Conservation (phyloP, 2,888 invertebrate genomes). For the Cylindroiulus punctatus region DNA sequence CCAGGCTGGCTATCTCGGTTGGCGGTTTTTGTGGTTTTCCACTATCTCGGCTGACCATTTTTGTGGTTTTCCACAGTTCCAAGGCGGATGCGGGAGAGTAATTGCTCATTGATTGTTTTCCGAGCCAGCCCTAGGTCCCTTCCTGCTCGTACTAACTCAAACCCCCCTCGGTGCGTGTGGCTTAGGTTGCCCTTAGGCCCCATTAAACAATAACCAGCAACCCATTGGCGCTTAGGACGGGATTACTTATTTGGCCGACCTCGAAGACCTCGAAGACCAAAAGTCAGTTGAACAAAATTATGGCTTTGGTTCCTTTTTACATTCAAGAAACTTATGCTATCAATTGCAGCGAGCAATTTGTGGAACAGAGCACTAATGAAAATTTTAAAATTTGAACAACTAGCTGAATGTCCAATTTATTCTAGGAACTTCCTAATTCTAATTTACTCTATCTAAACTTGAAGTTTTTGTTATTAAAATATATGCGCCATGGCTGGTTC, state of each 20-base stretch:
- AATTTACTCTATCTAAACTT: too few species aligned
- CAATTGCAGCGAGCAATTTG: background rate
- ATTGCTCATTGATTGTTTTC: background rate
- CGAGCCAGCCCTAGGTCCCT: background rate
- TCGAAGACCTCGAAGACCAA: background rate
- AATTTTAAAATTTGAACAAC: too few species aligned
- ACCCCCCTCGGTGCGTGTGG: background rate
- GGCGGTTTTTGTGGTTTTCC: background rate
- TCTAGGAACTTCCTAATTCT: too few species aligned
- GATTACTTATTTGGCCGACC: slow-evolving; percentile 19
- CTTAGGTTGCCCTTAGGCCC: background rate
- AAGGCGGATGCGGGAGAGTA: background rate
- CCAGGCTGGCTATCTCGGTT: background rate
- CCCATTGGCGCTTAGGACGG: background rate
- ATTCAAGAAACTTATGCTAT: too few species aligned
- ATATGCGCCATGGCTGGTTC: too few species aligned
- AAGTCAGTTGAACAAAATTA: background rate
- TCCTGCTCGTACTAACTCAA: background rate
- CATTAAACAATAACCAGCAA: background rate
- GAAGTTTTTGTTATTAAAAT: too few species aligned
- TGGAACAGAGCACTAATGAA: too few species aligned
- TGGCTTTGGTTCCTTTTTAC: background rate
- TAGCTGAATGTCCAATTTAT: too few species aligned
- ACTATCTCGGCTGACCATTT: too few species aligned
- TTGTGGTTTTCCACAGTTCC: background rate